Percentiles rank a stretch among this genome's conserved stretches.
Evolutionary conservation across 2,888 invertebrate genomes (phyloP).

Genomic region (Macrostomum cliftonense): DNA sequence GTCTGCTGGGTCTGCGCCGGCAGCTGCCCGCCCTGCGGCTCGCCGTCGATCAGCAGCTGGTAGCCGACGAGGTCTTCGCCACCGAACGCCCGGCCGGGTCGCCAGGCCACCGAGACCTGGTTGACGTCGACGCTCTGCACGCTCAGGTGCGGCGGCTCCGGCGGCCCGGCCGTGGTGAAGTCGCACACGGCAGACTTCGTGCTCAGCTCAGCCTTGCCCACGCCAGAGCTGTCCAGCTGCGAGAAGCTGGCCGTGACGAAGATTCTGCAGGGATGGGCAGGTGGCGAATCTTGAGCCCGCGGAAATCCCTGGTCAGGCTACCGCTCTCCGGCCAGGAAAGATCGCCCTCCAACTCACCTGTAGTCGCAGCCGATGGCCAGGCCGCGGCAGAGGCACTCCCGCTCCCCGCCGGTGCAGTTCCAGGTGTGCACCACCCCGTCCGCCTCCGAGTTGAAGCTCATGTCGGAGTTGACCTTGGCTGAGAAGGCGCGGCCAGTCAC

Average conservation of each 20-base stretch:
- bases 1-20: constrained; percentile 22
- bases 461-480: neutral
- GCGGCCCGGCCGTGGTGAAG: constrained; percentile 32
- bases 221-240: constrained; percentile 15
- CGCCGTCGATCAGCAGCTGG: constrained; percentile 28
- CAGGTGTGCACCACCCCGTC: no score
- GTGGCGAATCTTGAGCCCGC: no score
- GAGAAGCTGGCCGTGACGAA: constrained; percentile 33
- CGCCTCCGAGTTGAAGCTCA: neutral
- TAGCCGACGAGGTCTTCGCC: constrained; percentile 27
- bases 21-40: constrained; percentile 24
- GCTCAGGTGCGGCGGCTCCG: constrained; percentile 22
- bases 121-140: constrained; percentile 24
- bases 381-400: neutral
- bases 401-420: no score
- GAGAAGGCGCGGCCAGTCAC: constrained; percentile 17
- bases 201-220: constrained; percentile 7
- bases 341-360: neutral
- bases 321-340: no score
- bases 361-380: constrained; percentile 1
- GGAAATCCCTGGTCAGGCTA: no score
- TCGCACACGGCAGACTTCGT: constrained; percentile 25
- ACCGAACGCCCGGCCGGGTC: constrained; percentile 19
- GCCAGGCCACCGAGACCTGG: constrained; percentile 29
- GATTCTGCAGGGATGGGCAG: constrained; percentile 17